A percentile compares a stretch with the other conserved stretches of the same genome.
Conservation (phyloP, 1,140 invertebrate genomes). For the Penaeus japonicus region DNA sequence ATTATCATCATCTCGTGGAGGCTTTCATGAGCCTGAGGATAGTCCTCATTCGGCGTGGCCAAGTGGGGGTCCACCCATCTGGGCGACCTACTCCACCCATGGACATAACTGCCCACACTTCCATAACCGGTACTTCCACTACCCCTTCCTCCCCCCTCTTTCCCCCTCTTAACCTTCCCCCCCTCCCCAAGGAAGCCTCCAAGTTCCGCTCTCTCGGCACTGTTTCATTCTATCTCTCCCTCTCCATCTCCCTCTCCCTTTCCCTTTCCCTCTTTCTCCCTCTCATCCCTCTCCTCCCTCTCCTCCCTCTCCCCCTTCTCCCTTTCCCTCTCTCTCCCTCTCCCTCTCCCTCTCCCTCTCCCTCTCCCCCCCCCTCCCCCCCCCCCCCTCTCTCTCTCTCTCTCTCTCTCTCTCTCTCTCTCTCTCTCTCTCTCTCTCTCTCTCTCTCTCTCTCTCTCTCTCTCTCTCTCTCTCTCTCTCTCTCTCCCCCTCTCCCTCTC, state of each 20-base stretch:
- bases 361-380: slow-evolving; percentile 2
- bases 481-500: neutral
- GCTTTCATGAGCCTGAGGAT: no score
- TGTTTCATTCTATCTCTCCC: neutral
- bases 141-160: no score
- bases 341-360: neutral
- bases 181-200: no score
- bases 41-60: no score
- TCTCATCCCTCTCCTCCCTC: neutral
- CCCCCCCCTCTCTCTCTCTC: slow-evolving; percentile 14
- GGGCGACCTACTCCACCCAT: no score
- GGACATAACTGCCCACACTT: no score
- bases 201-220: no score
- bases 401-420: neutral
- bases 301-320: neutral
- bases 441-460: slow-evolving; percentile 25
- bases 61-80: no score
- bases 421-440: neutral
- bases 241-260: neutral
- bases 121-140: no score
- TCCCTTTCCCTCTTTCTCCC: neutral
- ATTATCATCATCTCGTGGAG: no score
- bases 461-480: slow-evolving; percentile 20
- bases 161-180: no score
- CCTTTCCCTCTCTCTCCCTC: neutral